Conservation (phyloP, 1,140 invertebrate genomes). For the Atta texana region DNA sequence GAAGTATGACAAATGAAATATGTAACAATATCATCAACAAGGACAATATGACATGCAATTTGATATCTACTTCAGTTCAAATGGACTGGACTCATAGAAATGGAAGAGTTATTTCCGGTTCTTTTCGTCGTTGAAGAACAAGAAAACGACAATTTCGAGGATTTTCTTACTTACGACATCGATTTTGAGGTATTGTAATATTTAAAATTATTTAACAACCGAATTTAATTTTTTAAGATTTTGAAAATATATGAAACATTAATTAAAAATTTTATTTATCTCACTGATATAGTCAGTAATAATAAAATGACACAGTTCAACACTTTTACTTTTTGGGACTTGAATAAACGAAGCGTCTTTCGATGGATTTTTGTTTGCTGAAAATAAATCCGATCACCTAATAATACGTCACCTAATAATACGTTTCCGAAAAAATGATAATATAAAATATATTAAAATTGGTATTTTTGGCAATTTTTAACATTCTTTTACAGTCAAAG, state of each 20-base stretch:
- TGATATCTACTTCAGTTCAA: constrained; percentile 86
- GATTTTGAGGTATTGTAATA: constrained; percentile 88
- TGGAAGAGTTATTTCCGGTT: constrained; percentile 81
- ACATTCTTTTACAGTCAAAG: too few relatives aligned
- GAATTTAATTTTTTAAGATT: not conserved
- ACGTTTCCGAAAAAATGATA: too few relatives aligned
- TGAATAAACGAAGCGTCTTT: too few relatives aligned
- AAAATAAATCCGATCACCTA: too few relatives aligned
- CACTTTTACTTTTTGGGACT: too few relatives aligned
- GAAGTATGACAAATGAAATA: constrained; percentile 61
- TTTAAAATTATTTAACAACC: too few relatives aligned
- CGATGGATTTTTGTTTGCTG: too few relatives aligned
- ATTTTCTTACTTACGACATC: constrained; percentile 89
- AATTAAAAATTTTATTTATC: not conserved
- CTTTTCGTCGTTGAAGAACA: constrained; percentile 80
- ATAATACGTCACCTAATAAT: too few relatives aligned
- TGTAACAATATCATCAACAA: constrained; percentile 48
- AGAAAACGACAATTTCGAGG: constrained; percentile 84
- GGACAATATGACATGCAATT: constrained; percentile 55
- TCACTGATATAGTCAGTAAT: not conserved
- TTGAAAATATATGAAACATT: not conserved
- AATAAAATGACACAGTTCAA: too few relatives aligned
- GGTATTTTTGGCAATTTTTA: too few relatives aligned
- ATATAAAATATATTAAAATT: too few relatives aligned
- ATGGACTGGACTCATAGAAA: constrained; percentile 83